These are phyloP conservation scores for Dolomedes plantarius DNA, from an alignment of 2,888 invertebrate genomes.

Conservation along the genomic window DNA sequence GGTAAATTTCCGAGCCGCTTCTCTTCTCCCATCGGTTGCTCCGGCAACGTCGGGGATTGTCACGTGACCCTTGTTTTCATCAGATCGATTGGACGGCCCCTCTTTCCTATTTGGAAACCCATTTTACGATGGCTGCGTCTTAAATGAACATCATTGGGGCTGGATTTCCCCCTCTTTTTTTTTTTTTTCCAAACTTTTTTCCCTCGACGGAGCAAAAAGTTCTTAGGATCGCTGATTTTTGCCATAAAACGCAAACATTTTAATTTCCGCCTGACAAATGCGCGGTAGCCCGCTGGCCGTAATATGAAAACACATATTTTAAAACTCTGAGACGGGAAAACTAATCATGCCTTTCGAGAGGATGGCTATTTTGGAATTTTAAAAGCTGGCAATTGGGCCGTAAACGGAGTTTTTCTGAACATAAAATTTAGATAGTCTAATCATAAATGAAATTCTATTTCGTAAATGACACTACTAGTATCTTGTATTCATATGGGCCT, in stretches of 20 bases:
- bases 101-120: slow-evolving; percentile 1
- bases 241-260: neutral
- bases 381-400: neutral
- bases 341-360: neutral
- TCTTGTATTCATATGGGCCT: no score
- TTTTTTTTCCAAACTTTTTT: neutral
- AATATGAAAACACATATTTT: slow-evolving; percentile 6
- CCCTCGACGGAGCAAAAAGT: neutral
- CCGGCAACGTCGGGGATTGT: neutral
- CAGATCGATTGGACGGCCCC: slow-evolving; percentile 6
- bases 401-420: no score
- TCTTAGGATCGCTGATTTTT: neutral
- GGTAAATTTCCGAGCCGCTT: neutral
- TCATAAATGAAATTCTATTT: no score
- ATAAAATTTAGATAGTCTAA: no score
- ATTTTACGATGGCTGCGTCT: slow-evolving; percentile 14
- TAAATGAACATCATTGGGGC: slow-evolving; percentile 7
- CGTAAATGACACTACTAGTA: no score
- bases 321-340: neutral
- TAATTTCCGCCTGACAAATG: neutral
- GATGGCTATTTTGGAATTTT: neutral
- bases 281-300: neutral
- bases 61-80: slow-evolving; percentile 9
- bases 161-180: neutral
- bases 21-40: slow-evolving; percentile 8